Percentiles rank a stretch among this genome's conserved stretches.
Evolutionary conservation across 2,113 vertebrate genomes (phyloP).

Genomic region (Lonchura striata): DNA sequence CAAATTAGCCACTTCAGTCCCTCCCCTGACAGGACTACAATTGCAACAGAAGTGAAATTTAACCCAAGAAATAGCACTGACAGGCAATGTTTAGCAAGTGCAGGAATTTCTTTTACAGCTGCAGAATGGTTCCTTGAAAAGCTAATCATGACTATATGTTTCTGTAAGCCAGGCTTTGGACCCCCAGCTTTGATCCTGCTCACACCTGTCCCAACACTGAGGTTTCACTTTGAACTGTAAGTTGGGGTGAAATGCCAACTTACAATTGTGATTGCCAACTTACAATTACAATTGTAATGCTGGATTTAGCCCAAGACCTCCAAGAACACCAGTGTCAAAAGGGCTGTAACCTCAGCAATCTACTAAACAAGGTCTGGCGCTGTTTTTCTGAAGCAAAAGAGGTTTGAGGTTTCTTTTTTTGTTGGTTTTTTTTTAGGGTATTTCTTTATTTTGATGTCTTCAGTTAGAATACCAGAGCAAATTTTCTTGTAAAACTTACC

Average conservation of each 20-base stretch:
- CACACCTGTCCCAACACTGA: neutral
- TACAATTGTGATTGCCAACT: neutral
- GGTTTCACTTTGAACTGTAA: neutral
- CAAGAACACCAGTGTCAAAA: neutral
- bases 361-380: neutral
- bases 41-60: neutral
- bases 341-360: neutral
- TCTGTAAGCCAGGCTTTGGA: neutral
- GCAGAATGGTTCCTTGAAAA: neutral
- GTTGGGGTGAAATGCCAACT: neutral
- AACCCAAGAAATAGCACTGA: neutral
- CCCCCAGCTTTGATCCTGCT: neutral
- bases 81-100: neutral
- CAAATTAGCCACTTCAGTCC: neutral
- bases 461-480: neutral
- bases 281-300: neutral
- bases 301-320: neutral
- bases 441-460: neutral
- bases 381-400: neutral
- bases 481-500: neutral
- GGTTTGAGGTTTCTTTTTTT: fast-evolving
- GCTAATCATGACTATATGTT: fast-evolving
- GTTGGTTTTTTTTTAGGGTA: neutral
- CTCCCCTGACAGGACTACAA: neutral
- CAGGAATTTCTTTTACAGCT: neutral